Evolutionary conservation across 1,140 invertebrate species (phyloP), one percentile per base, ranked within the genome.

Genomic region (Drosophila aff.): DNA sequence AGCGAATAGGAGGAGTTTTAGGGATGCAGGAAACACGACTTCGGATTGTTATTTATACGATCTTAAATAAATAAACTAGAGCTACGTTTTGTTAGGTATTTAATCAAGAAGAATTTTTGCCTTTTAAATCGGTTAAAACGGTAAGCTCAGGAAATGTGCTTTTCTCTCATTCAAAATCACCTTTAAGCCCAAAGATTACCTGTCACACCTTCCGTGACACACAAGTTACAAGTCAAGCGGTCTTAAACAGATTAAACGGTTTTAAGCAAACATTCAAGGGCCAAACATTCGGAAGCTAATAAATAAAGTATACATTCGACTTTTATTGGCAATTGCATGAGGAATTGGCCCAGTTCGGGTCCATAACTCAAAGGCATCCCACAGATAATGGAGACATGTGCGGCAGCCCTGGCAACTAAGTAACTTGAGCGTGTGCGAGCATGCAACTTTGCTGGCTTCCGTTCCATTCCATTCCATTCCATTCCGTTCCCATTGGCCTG

Each of bases 401-500:
- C n/a, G 49, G 63, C 23, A 71, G 31, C 49, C 40, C 40, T 55
- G 40, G 64, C 33, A 16, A 16, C 36, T 57, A 57, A 57, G 53
- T 43, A 44, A 62, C 18, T 43, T 23, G 26, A 31, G 41, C 38
- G n/a, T 44, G 62, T 43, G 62, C 38, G 46, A 11, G 16, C 16
- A n/a, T 26, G 41, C 68, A 55, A 65, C 61, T 68, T 50, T 40
- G 47, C 36, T 31, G 31, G 15, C 40, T 57, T 77, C 33, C 49
- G 53, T 59, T 59, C 46, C 26, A 33, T 36, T 52, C 47, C 28
- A 33, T 36, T 52, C 47, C 28, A 21, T 53, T 40, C 49, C 26
- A n/a, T 38, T 52, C 49, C 53, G 16, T 46, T 55, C 26, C 38
- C 43, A 50, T 47, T 57, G 61, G 61, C 21, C 33, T 43, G 60